Percentiles rank a stretch among this genome's conserved stretches.
Conservation (phyloP, 1,140 invertebrate species). For the Zaprionus nigranus region DNA sequence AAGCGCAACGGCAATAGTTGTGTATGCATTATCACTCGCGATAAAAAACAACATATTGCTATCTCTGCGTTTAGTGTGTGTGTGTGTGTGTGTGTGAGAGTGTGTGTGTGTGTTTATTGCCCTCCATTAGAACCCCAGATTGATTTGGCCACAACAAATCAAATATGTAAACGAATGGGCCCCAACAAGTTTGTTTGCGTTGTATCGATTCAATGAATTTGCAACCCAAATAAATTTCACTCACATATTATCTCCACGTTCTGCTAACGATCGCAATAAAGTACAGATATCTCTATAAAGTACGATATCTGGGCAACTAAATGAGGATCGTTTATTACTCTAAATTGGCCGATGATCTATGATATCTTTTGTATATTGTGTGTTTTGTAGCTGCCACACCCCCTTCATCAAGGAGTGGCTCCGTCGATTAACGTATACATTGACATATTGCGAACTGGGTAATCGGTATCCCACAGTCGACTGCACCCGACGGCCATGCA, state of each 20-base stretch:
- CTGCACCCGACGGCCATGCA: background rate
- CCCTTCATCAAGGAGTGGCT: background rate
- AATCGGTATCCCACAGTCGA: background rate
- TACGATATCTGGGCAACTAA: background rate
- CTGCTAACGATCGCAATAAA: background rate
- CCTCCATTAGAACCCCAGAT: conserved; percentile 68
- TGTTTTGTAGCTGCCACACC: background rate
- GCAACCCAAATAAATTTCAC: conserved; percentile 10
- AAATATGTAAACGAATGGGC: conserved; percentile 29
- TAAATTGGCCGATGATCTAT: conserved; percentile 1
- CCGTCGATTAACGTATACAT: background rate
- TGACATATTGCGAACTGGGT: background rate
- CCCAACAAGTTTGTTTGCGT: conserved; percentile 17
- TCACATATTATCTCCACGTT: background rate
- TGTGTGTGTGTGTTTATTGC: conserved; percentile 40
- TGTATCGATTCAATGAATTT: conserved; percentile 35
- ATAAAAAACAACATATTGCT: conserved; percentile 59
- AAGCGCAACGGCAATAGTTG: conserved; percentile 62
- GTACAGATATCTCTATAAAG: background rate
- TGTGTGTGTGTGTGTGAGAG: conserved; percentile 25
- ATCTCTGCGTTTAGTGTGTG: conserved; percentile 45
- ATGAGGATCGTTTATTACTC: background rate
- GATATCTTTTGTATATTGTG: background rate
- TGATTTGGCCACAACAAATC: conserved; percentile 45
- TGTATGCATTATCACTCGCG: conserved; percentile 68